Evolutionary conservation across 2,797 vertebrate species (phyloP), one percentile per base, ranked within the genome.

Genomic region (Rhinichthys osculus): DNA sequence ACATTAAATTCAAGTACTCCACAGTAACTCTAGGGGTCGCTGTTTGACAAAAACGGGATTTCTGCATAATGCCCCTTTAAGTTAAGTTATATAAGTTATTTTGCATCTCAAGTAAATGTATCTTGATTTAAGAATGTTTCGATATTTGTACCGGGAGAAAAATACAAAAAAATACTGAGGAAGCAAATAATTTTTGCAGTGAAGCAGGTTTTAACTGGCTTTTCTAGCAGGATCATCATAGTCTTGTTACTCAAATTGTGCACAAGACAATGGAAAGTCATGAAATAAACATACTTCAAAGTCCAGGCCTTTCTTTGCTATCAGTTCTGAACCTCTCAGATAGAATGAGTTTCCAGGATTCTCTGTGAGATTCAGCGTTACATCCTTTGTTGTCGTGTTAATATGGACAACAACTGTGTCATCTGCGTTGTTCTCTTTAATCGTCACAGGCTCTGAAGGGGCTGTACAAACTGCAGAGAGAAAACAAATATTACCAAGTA

Each of bases 341-440:
- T 92, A 93, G 77, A 96, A 96, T 19, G 93, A 87, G 27, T 95
- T 93, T 5, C 93, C 93, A 2, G 95, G 95, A 87, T 96, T 96
- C 82, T 93, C 91, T 0, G 86, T 79, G 7, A 96, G 72, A 0
- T 78, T 93, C 80, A 96, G 91, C 0, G 83, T 90, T 30, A 95
- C 94, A 23, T 94, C 93, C 1, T 82, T 76, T 10, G 59, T 85
- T 57, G 86, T 70, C n/a, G 92, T 91, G 89, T 57, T 89, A 86
- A 96, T 93, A 27, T 89, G 92, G 3, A 91, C 93, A 86, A 96
- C 89, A 83, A 92, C 85, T 3, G 92, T 72, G 42, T 95, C 94
- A 0, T 88, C 93, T 0, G 94, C 94, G 93, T 91, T 95, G 91
- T 96, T 96, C 64, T 96, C 95, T 19, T 91, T 66, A 59, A 96